Evolutionary conservation across 1,140 invertebrate genomes (phyloP).

Genomic region (Stegodyphus dumicola): DNA sequence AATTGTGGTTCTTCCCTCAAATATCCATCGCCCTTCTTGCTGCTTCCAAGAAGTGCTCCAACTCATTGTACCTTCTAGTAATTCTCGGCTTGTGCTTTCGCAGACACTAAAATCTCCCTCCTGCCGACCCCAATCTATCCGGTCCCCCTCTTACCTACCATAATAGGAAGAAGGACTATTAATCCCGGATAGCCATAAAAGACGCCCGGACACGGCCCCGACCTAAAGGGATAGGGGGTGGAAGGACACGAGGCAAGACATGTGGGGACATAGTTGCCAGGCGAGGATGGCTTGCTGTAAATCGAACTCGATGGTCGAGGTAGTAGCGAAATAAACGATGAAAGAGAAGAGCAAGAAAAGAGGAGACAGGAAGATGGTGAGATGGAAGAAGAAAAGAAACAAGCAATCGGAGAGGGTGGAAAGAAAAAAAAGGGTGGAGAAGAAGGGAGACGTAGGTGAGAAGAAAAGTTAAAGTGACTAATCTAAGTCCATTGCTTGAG

Average conservation of each 20-base stretch:
- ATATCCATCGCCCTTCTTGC: neutral
- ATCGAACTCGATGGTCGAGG: slow-evolving; percentile 30
- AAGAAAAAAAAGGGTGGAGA: neutral
- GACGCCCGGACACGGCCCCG: neutral
- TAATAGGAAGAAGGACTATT: slow-evolving; percentile 58
- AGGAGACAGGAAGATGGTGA: neutral
- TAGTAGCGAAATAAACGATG: slow-evolving; percentile 44
- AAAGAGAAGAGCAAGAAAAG: neutral
- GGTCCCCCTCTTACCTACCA: slow-evolving; percentile 18
- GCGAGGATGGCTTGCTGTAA: slow-evolving; percentile 40
- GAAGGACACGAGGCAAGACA: neutral
- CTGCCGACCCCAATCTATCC: neutral
- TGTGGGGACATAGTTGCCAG: slow-evolving; percentile 33
- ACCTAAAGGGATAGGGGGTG: neutral
- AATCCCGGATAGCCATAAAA: slow-evolving; percentile 58
- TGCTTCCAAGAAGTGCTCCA: neutral
- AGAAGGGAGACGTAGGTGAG: slow-evolving; percentile 13
- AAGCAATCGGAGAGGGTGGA: neutral
- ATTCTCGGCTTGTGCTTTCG: slow-evolving; percentile 47
- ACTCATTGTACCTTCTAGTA: slow-evolving; percentile 18
- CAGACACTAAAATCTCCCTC: slow-evolving; percentile 37
- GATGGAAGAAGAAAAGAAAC: slow-evolving; percentile 5
- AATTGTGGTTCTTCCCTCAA: neutral
- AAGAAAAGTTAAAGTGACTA: slow-evolving; percentile 46
- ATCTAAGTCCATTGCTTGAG: slow-evolving; percentile 32